Base-by-base conservation (phyloP, 2,888 invertebrate species). In the Epinotia demarniana region DNA sequence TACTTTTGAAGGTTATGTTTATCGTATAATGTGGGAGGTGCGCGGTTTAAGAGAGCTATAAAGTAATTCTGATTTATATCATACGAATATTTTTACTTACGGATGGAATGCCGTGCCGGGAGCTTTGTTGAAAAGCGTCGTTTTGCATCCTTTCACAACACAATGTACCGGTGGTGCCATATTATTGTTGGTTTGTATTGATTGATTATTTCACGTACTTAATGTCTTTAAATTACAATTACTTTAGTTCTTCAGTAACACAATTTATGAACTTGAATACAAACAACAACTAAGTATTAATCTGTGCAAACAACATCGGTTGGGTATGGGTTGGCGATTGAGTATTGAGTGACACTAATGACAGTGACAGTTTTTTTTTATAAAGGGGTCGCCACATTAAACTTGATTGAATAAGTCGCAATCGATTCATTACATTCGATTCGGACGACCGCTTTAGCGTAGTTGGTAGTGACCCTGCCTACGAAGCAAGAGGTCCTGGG, bases 81-180 rank as follows among this genome's bases (percentile, higher is more conserved):
- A n/a, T 16, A 9, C 8, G 18, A 58, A 13, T 11, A 19, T 69
- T 3, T 2, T 27, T 63, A 85, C 90, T 90, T 86, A 93, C 93
- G 87, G 77, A 80, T 90, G 87, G 78, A 93, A 88, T 39, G 85
- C 80, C 66, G 90, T 81, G 27, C 88, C 89, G 4, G 88, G 86
- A 13, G 85, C 80, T 82, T 89, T 93, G 79, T 91, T 92, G 67
- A 86, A 84, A 27, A 86, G 62, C 1, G 89, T 88, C 60, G 87
- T 87, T 80, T 89, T 91, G 80, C 93, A 93, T 71, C 85, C 88
- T 74, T 87, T 87, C 49, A 93, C 81, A 57, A 85, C 86, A 80
- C 93, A 93, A 72, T 89, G 88, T 18, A 83, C 84, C 58, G 84
- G 82, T 60, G 85, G 82, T 60, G 85, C 79, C 87, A 92, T 87